A percentile compares a stretch with the other conserved stretches of the same genome.
phyloP scores from a whole-genome alignment of 2,888 invertebrate genomes.

The Cheilosia soror region DNA sequence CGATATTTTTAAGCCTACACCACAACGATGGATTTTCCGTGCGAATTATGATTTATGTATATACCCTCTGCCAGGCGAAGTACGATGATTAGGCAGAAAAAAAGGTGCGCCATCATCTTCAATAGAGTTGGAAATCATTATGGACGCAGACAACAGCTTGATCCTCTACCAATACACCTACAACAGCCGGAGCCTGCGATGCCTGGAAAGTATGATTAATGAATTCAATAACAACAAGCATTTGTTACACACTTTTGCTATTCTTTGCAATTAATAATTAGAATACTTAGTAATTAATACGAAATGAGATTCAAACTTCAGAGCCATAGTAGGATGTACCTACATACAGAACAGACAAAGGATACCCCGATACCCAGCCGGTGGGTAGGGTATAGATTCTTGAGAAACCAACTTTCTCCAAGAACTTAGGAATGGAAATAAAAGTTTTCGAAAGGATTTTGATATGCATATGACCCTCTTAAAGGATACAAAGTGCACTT shows the following conservation, averaged over 20 bases:
- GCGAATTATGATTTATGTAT: conserved; percentile 72
- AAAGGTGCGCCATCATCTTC: conserved; percentile 34
- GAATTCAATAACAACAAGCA: conserved; percentile 32
- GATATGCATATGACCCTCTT: conserved; percentile 67
- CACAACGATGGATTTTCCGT: conserved; percentile 28
- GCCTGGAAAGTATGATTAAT: conserved; percentile 45
- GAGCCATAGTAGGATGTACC: conserved; percentile 9
- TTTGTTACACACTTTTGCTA: conserved; percentile 30
- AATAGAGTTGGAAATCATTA: conserved; percentile 43
- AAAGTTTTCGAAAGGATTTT: conserved; percentile 57
- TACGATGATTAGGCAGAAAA: conserved; percentile 38
- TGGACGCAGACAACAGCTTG: conserved; percentile 22
- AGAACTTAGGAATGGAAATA: conserved; percentile 32
- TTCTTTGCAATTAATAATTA: conserved; percentile 43
- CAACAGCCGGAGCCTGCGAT: too few relatives aligned
- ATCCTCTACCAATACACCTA: background rate
- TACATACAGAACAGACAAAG: background rate
- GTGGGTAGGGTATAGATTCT: background rate
- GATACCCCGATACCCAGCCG: background rate
- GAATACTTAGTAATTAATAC: conserved; percentile 49
- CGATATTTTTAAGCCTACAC: conserved; percentile 51
- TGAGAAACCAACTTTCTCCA: conserved; percentile 33
- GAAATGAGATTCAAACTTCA: conserved; percentile 30
- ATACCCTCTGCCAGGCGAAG: conserved; percentile 17
- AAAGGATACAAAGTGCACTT: conserved; percentile 62